These are phyloP conservation scores for Platichthys flesus DNA, from an alignment of 2,113 vertebrate genomes.

Conservation along the genomic window DNA sequence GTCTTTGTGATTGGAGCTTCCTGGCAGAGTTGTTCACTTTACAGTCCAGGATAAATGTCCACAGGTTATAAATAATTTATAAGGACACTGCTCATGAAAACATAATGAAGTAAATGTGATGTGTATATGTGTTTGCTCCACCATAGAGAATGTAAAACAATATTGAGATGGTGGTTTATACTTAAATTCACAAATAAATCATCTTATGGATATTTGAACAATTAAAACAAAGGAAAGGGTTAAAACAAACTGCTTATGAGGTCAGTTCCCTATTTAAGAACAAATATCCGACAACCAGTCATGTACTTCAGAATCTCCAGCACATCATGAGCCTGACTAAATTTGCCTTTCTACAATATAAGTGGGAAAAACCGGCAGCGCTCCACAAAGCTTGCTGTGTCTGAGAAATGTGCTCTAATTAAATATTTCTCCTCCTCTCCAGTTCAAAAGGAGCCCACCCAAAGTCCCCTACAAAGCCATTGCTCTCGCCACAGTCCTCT, in stretches of 20 bases:
- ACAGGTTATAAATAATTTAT: conserved; percentile 16
- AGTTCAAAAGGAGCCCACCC: conserved; percentile 98
- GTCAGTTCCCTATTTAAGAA: background rate
- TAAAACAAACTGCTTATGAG: background rate
- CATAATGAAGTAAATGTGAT: conserved; percentile 16
- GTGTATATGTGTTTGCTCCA: background rate
- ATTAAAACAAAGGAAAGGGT: background rate
- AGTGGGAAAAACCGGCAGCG: conserved; percentile 17
- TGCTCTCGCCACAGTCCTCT: conserved; percentile 89
- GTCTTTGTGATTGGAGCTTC: conserved; percentile 20
- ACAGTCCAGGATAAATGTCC: conserved; percentile 35
- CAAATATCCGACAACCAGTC: background rate
- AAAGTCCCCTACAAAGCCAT: conserved; percentile 99
- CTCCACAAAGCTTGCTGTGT: background rate
- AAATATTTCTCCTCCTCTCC: conserved; percentile 37
- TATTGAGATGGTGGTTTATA: too few relatives aligned
- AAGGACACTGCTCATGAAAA: background rate
- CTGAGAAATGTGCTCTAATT: conserved; percentile 33
- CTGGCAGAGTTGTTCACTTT: background rate
- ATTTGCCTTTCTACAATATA: background rate
- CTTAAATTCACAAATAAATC: background rate
- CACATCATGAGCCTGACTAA: background rate
- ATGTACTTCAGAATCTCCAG: background rate
- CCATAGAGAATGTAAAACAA: background rate
- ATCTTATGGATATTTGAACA: background rate